Conservation (phyloP, 2,113 vertebrate species). For the Cavia aperea region DNA sequence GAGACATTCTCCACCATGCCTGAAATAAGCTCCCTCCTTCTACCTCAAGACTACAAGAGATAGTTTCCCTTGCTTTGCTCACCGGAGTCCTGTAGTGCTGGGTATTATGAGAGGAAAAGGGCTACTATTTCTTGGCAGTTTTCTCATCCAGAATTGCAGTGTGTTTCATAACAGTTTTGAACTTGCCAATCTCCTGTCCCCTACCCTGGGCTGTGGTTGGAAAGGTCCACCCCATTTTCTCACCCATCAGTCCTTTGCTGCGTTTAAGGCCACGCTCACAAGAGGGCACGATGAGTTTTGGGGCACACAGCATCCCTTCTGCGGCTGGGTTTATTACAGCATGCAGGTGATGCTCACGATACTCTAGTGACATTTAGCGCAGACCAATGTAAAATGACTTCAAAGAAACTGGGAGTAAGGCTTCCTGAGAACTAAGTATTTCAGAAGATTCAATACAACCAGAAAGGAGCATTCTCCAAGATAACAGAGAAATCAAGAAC, state of each 20-base stretch:
- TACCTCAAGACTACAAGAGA: background rate
- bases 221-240: background rate
- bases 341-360: background rate
- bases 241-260: background rate
- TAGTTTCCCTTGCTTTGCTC: background rate
- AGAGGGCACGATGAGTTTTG: background rate
- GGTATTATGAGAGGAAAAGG: background rate
- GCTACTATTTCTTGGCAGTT: background rate
- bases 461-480: background rate
- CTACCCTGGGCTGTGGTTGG: background rate
- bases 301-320: background rate
- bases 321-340: conserved; percentile 27
- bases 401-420: background rate
- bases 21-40: background rate
- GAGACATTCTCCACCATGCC: background rate
- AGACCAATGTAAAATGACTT: background rate
- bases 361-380: background rate
- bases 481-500: conserved; percentile 42
- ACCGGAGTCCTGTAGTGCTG: background rate
- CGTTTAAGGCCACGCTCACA: background rate
- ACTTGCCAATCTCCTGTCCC: background rate
- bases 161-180: background rate
- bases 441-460: conserved; percentile 31
- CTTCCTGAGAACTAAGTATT: conserved; percentile 46
- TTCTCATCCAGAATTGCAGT: background rate